Conservation (phyloP, 2,888 invertebrate species). For the Lumbricus terrestris region DNA sequence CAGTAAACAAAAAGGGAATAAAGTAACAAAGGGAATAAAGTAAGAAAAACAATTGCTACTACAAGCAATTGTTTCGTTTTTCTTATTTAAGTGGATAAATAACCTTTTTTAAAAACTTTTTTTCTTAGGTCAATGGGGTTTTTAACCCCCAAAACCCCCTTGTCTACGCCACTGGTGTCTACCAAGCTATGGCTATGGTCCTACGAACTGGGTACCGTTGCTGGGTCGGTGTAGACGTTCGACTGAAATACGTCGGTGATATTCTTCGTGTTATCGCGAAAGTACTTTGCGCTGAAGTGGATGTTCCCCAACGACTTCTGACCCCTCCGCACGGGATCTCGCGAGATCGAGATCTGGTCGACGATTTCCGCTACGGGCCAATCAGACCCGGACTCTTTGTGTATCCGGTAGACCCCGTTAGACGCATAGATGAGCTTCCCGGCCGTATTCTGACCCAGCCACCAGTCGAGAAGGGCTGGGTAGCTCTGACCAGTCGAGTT, state of each 20-base stretch:
- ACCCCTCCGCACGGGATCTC: constrained; percentile 12
- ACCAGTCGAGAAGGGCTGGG: constrained; percentile 50
- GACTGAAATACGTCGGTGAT: constrained; percentile 39
- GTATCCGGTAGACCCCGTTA: constrained; percentile 42
- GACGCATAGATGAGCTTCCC: constrained; percentile 47
- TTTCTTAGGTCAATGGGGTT: too few species aligned
- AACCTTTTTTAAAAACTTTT: too few species aligned
- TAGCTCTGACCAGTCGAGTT: constrained; percentile 52
- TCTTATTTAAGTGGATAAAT: too few species aligned
- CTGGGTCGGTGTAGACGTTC: constrained; percentile 40
- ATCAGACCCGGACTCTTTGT: constrained; percentile 33
- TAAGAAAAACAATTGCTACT: too few species aligned
- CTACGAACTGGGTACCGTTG: constrained; percentile 38
- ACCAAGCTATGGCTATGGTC: too few species aligned
- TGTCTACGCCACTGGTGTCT: too few species aligned
- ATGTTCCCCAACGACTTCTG: constrained; percentile 43
- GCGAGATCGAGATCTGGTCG: constrained; percentile 45
- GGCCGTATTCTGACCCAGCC: constrained; percentile 45
- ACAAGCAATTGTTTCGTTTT: too few species aligned
- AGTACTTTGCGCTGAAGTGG: constrained; percentile 46
- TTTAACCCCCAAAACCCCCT: too few species aligned
- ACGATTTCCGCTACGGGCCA: constrained; percentile 46
- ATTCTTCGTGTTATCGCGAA: constrained; percentile 41
- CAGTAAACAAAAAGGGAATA: too few species aligned
- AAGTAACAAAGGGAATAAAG: too few species aligned